Evolutionary conservation across 64 coral and sea anemone species (phyloP).

Genomic region (Dendrophyllia cribrosa): DNA sequence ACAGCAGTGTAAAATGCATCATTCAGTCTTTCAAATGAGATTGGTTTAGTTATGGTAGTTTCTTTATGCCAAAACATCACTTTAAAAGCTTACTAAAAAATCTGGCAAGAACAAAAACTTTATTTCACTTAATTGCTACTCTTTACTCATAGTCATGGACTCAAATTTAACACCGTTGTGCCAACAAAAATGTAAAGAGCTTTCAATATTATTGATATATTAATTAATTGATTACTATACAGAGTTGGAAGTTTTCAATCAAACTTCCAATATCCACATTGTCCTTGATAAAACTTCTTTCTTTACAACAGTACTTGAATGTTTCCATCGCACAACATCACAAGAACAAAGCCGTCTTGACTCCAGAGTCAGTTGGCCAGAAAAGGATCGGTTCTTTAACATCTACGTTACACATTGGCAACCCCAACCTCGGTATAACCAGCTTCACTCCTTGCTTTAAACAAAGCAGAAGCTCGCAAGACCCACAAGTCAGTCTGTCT

Average conservation of each 20-base stretch:
- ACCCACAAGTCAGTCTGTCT: not conserved
- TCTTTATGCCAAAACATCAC: not conserved
- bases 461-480: not conserved
- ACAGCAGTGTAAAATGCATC: too few relatives aligned
- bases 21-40: too few relatives aligned
- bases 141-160: not conserved
- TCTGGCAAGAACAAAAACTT: conserved; percentile 13
- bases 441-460: conserved; percentile 5
- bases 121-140: not conserved
- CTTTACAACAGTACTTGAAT: conserved; percentile 14
- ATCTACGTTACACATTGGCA: not conserved
- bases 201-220: conserved; percentile 12
- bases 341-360: not conserved
- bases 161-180: not conserved
- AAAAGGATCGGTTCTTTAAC: not conserved
- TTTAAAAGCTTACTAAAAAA: conserved; percentile 6
- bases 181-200: not conserved
- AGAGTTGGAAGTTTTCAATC: not conserved
- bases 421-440: not conserved
- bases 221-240: conserved; percentile 18
- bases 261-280: not conserved
- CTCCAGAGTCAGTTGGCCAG: not conserved
- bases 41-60: too few relatives aligned
- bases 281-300: conserved; percentile 19
- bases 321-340: not conserved